phyloP scores from a whole-genome alignment of 2,113 vertebrate species.

The Microtus ochrogaster region DNA sequence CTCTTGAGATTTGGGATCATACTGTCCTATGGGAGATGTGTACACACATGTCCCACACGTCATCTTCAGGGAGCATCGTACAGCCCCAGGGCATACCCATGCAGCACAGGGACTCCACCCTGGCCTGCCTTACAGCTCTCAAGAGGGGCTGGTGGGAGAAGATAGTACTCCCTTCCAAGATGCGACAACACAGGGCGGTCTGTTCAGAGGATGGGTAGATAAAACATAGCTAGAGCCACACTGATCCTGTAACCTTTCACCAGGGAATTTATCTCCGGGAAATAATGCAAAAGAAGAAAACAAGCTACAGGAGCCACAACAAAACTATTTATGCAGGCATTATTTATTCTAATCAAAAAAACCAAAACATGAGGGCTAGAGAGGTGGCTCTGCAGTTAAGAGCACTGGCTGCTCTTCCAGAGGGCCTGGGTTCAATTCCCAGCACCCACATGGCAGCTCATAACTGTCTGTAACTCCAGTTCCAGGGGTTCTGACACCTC shows the following conservation, averaged over 20 bases:
- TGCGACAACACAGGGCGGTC: not conserved
- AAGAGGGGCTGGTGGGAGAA: conserved; percentile 16
- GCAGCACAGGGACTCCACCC: not conserved
- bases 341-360: conserved; percentile 26
- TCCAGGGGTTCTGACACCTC: not conserved
- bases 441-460: not conserved
- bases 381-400: not conserved
- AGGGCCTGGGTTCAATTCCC: no score
- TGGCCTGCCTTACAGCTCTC: conserved; percentile 5
- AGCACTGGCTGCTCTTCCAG: not conserved
- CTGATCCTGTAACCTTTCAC: conserved; percentile 41
- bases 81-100: conserved; percentile 50
- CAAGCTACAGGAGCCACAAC: not conserved
- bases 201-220: conserved; percentile 19
- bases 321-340: not conserved
- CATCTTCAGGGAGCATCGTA: conserved; percentile 44
- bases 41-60: conserved; percentile 20
- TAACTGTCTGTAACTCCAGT: not conserved
- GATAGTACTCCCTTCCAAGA: conserved; percentile 56
- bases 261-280: not conserved
- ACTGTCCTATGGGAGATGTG: conserved; percentile 44
- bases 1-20: conserved; percentile 44
- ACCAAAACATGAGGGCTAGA: not conserved
- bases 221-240: not conserved
- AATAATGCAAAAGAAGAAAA: conserved; percentile 56